phyloP scores from a whole-genome alignment of 2,113 vertebrate species.

The Saccopteryx bilineata region DNA sequence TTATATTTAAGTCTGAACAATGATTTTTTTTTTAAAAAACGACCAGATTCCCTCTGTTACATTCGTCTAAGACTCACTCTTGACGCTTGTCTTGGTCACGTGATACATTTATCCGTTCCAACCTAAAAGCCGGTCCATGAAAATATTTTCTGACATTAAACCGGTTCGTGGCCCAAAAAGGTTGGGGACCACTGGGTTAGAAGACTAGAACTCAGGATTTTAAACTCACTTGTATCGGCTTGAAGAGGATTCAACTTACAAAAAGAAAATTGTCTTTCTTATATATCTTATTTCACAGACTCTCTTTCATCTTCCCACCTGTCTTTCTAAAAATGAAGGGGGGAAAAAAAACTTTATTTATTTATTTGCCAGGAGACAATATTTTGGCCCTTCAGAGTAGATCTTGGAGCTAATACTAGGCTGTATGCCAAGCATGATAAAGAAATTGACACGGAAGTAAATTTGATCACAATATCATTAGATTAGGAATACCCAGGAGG shows the following conservation, averaged over 20 bases:
- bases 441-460: slow-evolving; percentile 27
- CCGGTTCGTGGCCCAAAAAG: no score
- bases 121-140: no score
- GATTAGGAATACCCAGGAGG: neutral
- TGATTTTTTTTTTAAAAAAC: no score
- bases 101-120: no score
- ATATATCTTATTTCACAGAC: neutral
- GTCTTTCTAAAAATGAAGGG: neutral
- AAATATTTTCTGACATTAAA: no score
- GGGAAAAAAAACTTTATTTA: neutral
- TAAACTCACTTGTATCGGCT: neutral
- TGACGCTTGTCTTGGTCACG: no score
- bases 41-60: no score
- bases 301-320: neutral
- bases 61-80: no score
- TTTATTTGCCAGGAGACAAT: neutral
- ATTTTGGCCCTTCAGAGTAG: neutral
- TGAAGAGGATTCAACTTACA: slow-evolving; percentile 1
- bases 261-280: slow-evolving; percentile 30
- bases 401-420: slow-evolving; percentile 10
- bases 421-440: neutral
- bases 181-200: neutral
- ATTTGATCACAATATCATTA: neutral
- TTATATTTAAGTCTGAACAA: no score
- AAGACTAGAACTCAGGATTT: neutral